Conservation (phyloP, 2,797 vertebrate species). For the Thaleichthys pacificus region DNA sequence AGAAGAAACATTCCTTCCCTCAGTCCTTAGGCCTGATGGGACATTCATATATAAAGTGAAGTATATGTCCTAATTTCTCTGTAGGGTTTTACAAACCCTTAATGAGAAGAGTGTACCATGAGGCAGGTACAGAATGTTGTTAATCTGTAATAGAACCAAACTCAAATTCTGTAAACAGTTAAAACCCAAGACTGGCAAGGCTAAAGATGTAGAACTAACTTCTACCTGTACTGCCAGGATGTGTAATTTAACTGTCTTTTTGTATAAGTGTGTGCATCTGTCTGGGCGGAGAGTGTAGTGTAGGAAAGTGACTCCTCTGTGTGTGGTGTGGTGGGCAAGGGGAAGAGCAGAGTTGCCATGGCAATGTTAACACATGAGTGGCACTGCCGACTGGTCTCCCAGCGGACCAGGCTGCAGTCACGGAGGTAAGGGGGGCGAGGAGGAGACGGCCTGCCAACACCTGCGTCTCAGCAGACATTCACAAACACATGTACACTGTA, state of each 20-base stretch:
- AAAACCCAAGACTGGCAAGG: constrained; percentile 57
- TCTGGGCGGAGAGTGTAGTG: constrained; percentile 72
- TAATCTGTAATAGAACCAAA: constrained; percentile 40
- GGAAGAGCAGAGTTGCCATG: constrained; percentile 81
- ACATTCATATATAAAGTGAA: constrained; percentile 23
- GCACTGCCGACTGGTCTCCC: constrained; percentile 76
- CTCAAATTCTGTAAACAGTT: constrained; percentile 57
- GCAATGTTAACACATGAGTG: constrained; percentile 83
- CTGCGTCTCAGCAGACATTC: constrained; percentile 66
- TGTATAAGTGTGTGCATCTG: constrained; percentile 44
- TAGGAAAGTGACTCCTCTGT: constrained; percentile 59
- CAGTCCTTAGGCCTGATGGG: constrained; percentile 39
- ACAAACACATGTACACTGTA: constrained; percentile 43
- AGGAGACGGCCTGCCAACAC: constrained; percentile 64
- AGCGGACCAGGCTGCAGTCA: constrained; percentile 72
- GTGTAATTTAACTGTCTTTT: constrained; percentile 56
- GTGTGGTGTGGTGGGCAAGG: constrained; percentile 74
- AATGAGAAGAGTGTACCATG: constrained; percentile 13
- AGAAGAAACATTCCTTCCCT: constrained; percentile 7
- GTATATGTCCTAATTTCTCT: constrained; percentile 28
- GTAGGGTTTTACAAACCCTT: constrained; percentile 15
- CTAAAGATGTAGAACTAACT: constrained; percentile 67
- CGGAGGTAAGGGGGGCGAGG: constrained; percentile 62
- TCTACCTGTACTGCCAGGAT: constrained; percentile 54
- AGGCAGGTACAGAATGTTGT: constrained; percentile 16